A percentile compares a stretch with the other conserved stretches of the same genome.
Conservation (phyloP, 2,797 vertebrate genomes). For the Moxostoma hubbsi region DNA sequence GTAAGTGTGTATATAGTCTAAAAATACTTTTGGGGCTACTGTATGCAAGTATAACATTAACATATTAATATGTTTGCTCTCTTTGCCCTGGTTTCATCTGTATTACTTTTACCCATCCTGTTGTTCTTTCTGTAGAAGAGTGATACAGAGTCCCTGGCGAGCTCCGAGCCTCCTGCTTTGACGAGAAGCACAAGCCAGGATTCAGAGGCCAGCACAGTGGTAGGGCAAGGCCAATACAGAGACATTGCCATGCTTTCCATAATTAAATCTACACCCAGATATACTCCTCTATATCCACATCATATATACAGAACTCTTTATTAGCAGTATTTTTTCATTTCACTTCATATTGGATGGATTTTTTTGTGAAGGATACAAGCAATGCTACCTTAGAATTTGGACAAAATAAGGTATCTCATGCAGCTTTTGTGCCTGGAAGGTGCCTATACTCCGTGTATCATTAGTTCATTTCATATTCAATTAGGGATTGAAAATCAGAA, state of each 20-base stretch:
- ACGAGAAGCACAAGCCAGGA: slow-evolving; percentile 97
- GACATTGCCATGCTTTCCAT: not conserved
- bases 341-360: no score
- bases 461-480: no score
- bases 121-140: slow-evolving; percentile 81
- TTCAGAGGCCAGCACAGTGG: slow-evolving; percentile 99
- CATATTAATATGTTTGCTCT: no score
- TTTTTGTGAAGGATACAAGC: not conserved
- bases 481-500: no score
- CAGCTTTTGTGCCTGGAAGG: not conserved
- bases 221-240: slow-evolving; percentile 86
- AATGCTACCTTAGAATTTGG: not conserved
- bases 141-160: slow-evolving; percentile 83
- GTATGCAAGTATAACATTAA: no score
- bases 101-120: not conserved
- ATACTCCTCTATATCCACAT: not conserved
- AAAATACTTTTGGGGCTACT: no score
- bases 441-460: no score
- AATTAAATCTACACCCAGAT: not conserved
- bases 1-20: no score
- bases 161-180: slow-evolving; percentile 85
- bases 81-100: no score
- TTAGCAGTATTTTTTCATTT: no score
- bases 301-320: no score
- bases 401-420: not conserved